Percentiles rank a stretch among this genome's conserved stretches.
Conservation (phyloP, 1,140 invertebrate genomes). For the Brachionus sp. region DNA sequence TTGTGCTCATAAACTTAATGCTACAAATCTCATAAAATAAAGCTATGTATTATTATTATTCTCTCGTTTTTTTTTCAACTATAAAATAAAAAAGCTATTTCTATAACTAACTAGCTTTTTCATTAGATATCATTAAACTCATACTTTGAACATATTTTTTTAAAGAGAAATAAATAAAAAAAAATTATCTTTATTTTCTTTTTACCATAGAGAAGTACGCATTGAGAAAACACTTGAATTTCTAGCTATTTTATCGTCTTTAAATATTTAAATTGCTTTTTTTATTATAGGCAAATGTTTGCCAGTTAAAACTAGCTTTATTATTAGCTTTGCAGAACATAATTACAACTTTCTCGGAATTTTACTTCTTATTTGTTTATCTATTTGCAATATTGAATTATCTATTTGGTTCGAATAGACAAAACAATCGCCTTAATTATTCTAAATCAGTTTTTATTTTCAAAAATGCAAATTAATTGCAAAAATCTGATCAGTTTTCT, state of each 20-base stretch:
- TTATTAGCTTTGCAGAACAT: not conserved
- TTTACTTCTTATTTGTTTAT: not conserved
- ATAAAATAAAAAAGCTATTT: not conserved
- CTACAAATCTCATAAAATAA: not conserved
- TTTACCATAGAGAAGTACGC: not conserved
- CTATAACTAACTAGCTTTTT: not conserved
- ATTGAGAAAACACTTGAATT: constrained; percentile 13
- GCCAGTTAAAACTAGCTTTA: not conserved
- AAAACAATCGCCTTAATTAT: not conserved
- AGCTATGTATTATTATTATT: not conserved
- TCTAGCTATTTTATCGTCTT: constrained; percentile 17
- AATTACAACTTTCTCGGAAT: not conserved
- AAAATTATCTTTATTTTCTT: constrained; percentile 16
- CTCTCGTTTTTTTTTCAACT: not conserved
- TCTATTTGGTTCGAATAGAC: not conserved
- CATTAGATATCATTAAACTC: constrained; percentile 29
- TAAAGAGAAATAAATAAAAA: constrained; percentile 17
- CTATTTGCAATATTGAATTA: not conserved
- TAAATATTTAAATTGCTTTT: constrained; percentile 35
- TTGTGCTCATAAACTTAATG: not conserved
- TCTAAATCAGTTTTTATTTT: not conserved
- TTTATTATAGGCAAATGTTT: constrained; percentile 13
- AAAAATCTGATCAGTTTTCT: not conserved
- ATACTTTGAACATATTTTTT: constrained; percentile 14
- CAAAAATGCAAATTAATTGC: not conserved